Base-by-base conservation (phyloP, 2,888 invertebrate genomes). In the Craniophora ligustri region DNA sequence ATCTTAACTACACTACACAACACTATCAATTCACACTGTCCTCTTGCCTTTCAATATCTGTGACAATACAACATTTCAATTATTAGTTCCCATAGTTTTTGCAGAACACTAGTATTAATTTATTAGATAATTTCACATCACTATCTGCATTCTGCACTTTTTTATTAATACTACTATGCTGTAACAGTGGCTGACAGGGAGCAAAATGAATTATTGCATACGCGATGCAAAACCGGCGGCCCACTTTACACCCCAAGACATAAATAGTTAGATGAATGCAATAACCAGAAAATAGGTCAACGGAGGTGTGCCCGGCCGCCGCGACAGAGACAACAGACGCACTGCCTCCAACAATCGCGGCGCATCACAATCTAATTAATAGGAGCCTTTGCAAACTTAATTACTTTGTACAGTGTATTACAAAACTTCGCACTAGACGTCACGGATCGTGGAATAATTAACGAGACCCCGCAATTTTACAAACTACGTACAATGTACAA, bases 251-350 rank as follows among this genome's bases (percentile, higher is more conserved):
- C 84, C 88, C 88, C 76, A 79, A 84, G 84, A 88, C 87, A 88
- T 88, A 90, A 90, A 91, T 92, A 92, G 87, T 86, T 87, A 89
- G 85, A 83, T 84, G 86, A 82, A 92, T 92, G 92, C 92, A 93
- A 84, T 91, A 92, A 84, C 86, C 89, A 90, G 93, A 91, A 93
- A 89, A 92, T 93, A 92, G 93, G 93, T 93, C 93, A 93, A 83
- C 86, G 86, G 91, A 92, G 92, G 92, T 92, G 92, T 89, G 92
- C 90, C 92, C 88, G 86, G 86, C 80, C 87, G 78, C 84, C 84
- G 81, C 82, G 86, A 87, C 78, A 84, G 87, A 87, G 86, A 88
- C 85, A 79, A 79, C 81, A 79, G 71, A 79, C 85, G 82, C 79
- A 87, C 87, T 86, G 82, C 76, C 87, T 84, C 80, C 82, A 67